Percentiles rank a stretch among this genome's conserved stretches.
These are phyloP conservation scores for Fragum whitleyi DNA, from an alignment of 2,888 invertebrate species.

Conservation along the genomic window DNA sequence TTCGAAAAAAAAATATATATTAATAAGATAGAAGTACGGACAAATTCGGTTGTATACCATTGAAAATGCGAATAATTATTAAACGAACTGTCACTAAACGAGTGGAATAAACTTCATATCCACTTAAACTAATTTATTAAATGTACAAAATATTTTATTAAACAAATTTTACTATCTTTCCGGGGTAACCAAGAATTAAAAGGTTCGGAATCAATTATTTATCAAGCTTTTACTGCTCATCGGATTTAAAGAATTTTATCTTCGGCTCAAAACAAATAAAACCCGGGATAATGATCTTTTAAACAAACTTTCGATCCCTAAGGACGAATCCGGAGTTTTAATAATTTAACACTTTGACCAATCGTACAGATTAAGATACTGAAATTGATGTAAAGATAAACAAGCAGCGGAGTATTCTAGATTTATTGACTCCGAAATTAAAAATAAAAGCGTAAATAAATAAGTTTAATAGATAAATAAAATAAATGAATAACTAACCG, in stretches of 20 bases:
- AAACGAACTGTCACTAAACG: too few relatives aligned
- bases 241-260: slow-evolving; percentile 4
- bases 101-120: too few relatives aligned
- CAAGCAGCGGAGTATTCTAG: too few relatives aligned
- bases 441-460: too few relatives aligned
- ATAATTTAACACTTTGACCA: slow-evolving; percentile 28
- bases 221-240: not conserved
- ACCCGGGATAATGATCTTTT: not conserved
- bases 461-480: too few relatives aligned
- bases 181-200: not conserved
- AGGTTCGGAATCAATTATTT: not conserved
- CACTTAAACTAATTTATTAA: not conserved
- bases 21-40: too few relatives aligned
- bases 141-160: not conserved
- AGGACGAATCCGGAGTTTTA: slow-evolving; percentile 1
- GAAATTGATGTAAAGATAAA: too few relatives aligned
- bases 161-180: not conserved
- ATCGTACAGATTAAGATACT: not conserved
- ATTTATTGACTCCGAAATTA: too few relatives aligned
- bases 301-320: not conserved
- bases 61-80: too few relatives aligned
- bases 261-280: not conserved
- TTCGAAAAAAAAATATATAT: too few relatives aligned
- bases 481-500: too few relatives aligned
- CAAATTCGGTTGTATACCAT: too few relatives aligned